Evolutionary conservation across 2,113 vertebrate species (phyloP).

Genomic region (Ophiodon elongatus): DNA sequence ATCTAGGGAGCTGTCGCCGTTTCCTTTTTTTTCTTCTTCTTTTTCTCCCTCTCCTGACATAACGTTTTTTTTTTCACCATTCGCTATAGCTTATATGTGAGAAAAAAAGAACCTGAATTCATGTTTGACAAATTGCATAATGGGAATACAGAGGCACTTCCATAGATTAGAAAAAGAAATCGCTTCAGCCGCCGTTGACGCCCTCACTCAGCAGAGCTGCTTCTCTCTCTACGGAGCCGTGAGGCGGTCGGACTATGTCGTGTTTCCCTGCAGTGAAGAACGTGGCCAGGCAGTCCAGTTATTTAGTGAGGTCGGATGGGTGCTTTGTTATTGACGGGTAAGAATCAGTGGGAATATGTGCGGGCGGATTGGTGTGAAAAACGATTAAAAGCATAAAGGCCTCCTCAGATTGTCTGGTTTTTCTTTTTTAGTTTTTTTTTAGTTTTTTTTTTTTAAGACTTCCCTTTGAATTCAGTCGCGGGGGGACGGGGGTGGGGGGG

Average conservation of each 20-base stretch:
- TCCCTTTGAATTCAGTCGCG: slow-evolving; percentile 74
- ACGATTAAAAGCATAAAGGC: slow-evolving; percentile 74
- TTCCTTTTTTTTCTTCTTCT: slow-evolving; percentile 23
- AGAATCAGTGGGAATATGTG: slow-evolving; percentile 28
- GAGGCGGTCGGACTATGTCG: slow-evolving; percentile 68
- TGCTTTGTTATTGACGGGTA: slow-evolving; percentile 30
- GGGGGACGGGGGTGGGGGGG: slow-evolving; percentile 6
- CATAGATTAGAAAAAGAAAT: slow-evolving; percentile 86
- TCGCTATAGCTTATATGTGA: slow-evolving; percentile 88
- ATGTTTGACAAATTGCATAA: slow-evolving; percentile 90
- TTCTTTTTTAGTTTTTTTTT: not conserved
- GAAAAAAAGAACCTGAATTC: slow-evolving; percentile 88
- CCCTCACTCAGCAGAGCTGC: slow-evolving; percentile 67
- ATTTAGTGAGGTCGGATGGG: slow-evolving; percentile 84
- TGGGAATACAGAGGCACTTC: slow-evolving; percentile 90
- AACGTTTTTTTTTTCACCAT: slow-evolving; percentile 74
- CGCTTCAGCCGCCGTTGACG: slow-evolving; percentile 74
- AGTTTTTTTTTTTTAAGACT: slow-evolving; percentile 67
- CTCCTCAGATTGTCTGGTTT: slow-evolving; percentile 80
- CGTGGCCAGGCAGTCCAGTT: slow-evolving; percentile 88
- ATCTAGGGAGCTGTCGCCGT: slow-evolving; percentile 82
- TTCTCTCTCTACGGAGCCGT: slow-evolving; percentile 77
- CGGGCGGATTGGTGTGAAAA: slow-evolving; percentile 29
- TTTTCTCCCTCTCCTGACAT: slow-evolving; percentile 72
- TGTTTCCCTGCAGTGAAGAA: slow-evolving; percentile 84